Percentiles rank a stretch among this genome's conserved stretches.
These are phyloP conservation scores for Rhyacichthys aspro DNA, from an alignment of 2,797 vertebrate genomes.

Conservation along the genomic window DNA sequence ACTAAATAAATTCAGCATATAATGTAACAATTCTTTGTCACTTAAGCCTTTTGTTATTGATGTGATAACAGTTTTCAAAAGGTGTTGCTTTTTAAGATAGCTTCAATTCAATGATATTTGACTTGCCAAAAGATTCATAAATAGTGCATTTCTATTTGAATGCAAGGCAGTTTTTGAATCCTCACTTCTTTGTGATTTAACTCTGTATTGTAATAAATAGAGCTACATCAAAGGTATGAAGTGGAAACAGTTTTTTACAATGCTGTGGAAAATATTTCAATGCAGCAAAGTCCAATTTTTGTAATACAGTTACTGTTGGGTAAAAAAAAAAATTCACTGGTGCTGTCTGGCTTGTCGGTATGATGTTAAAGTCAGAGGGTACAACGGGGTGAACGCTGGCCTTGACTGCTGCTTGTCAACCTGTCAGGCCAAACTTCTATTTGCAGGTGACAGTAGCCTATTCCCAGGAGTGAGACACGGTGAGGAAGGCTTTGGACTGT, in stretches of 20 bases:
- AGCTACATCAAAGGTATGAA: not conserved
- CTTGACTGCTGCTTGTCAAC: slow-evolving; percentile 57
- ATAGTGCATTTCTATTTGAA: no score
- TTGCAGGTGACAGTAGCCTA: slow-evolving; percentile 57
- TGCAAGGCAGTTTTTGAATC: no score
- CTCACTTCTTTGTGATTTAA: no score
- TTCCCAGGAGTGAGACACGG: slow-evolving; percentile 31
- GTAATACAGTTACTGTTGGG: slow-evolving; percentile 21
- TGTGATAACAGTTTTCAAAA: no score
- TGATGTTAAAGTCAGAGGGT: slow-evolving; percentile 35
- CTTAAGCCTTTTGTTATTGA: no score
- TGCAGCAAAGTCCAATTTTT: not conserved
- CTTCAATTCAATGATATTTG: no score
- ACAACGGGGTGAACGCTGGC: slow-evolving; percentile 41
- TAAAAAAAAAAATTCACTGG: slow-evolving; percentile 11
- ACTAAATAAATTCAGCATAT: no score
- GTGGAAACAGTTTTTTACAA: not conserved
- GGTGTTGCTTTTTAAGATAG: no score
- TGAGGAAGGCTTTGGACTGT: slow-evolving; percentile 7
- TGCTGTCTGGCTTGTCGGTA: slow-evolving; percentile 44
- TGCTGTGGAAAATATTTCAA: not conserved
- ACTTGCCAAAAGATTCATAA: no score
- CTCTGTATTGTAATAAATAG: not conserved
- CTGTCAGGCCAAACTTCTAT: slow-evolving; percentile 54
- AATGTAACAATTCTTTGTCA: no score